Percentiles rank a stretch among this genome's conserved stretches.
phyloP scores from a whole-genome alignment of 2,888 invertebrate species.

The Anagyrus pseudococci region DNA sequence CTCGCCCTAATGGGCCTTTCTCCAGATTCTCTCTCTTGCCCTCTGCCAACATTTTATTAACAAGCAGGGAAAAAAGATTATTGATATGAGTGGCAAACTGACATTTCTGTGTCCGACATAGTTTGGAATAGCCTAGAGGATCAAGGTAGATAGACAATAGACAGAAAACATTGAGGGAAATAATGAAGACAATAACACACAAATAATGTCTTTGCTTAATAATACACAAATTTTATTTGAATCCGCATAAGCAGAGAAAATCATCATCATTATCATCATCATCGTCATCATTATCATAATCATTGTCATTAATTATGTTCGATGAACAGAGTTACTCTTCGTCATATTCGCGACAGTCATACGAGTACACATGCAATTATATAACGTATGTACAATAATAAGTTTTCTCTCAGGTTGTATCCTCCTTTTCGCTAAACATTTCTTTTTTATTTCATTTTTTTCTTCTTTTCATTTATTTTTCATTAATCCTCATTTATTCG shows the following conservation, averaged over 20 bases:
- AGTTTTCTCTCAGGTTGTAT: constrained; percentile 35
- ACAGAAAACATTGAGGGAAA: constrained; percentile 18
- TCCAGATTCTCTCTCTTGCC: too few species aligned
- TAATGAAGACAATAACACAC: constrained; percentile 6
- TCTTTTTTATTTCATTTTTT: constrained; percentile 41
- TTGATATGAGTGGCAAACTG: too few species aligned
- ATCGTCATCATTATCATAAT: constrained; percentile 30
- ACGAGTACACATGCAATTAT: constrained; percentile 40
- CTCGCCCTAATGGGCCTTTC: too few species aligned
- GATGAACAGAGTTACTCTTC: constrained; percentile 39
- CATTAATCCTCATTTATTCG: constrained; percentile 27
- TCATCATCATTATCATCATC: constrained; percentile 47
- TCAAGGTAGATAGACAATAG: too few species aligned
- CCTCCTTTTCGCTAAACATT: constrained; percentile 41
- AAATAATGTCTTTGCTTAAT: constrained; percentile 51
- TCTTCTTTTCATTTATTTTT: constrained; percentile 6
- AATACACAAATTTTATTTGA: constrained; percentile 66
- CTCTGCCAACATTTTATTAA: too few species aligned
- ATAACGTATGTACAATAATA: constrained; percentile 42
- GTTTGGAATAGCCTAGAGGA: too few species aligned
- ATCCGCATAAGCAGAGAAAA: constrained; percentile 61
- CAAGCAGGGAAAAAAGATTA: too few species aligned
- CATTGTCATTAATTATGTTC: constrained; percentile 39
- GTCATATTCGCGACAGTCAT: constrained; percentile 40
- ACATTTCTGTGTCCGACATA: too few species aligned